phyloP scores from a whole-genome alignment of 1,140 invertebrate genomes.

The Pygmarrhopalites habei region DNA sequence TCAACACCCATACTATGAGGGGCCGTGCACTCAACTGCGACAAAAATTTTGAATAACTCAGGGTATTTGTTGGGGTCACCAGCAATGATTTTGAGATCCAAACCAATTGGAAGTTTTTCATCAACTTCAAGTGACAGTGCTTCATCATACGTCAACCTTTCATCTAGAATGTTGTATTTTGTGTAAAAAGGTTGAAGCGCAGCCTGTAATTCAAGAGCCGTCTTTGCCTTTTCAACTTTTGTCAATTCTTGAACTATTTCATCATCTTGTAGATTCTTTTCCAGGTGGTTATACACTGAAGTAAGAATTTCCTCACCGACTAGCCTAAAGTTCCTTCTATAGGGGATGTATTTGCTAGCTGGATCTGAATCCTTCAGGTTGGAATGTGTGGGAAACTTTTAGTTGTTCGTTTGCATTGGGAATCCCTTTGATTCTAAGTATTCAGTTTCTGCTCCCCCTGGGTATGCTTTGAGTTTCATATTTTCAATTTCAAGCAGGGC shows the following conservation, averaged over 20 bases:
- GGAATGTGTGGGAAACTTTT: not conserved
- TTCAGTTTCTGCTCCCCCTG: not conserved
- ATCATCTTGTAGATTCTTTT: not conserved
- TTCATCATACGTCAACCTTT: not conserved
- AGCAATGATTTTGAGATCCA: not conserved
- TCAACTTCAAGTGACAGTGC: not conserved
- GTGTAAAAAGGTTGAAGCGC: not conserved
- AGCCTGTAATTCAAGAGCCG: not conserved
- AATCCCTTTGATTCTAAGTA: not conserved
- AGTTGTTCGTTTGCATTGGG: not conserved
- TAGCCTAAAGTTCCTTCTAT: not conserved
- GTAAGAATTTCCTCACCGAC: not conserved
- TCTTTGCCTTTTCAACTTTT: not conserved
- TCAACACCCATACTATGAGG: no score
- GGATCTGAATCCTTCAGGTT: not conserved
- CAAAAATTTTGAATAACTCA: not conserved
- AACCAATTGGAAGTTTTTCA: not conserved
- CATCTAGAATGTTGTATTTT: not conserved
- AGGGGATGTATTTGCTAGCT: not conserved
- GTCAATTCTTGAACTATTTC: not conserved
- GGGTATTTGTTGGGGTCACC: not conserved
- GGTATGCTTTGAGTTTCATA: not conserved
- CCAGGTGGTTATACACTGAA: not conserved
- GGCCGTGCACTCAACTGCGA: not conserved
- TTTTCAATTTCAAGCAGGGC: not conserved